phyloP scores from a whole-genome alignment of 2,113 vertebrate species.

The Ondatra zibethicus region DNA sequence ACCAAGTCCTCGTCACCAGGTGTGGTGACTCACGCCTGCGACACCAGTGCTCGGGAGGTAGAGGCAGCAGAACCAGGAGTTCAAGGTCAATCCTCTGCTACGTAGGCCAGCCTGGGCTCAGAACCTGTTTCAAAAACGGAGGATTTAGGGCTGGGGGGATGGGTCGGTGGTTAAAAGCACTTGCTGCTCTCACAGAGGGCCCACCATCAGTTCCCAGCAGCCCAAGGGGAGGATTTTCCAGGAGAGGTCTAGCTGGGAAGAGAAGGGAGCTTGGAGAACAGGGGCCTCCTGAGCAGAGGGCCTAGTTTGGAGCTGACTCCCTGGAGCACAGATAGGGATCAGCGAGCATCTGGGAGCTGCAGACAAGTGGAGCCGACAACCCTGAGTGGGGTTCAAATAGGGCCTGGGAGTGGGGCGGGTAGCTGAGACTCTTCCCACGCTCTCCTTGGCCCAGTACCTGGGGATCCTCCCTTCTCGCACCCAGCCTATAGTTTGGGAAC shows the following conservation, averaged over 20 bases:
- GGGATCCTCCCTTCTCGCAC: conserved; percentile 3
- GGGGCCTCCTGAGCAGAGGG: neutral
- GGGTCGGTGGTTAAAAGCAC: neutral
- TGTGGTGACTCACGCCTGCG: neutral
- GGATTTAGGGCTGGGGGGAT: neutral
- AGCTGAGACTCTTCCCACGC: neutral
- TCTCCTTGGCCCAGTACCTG: neutral
- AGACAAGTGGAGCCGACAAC: neutral
- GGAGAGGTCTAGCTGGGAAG: neutral
- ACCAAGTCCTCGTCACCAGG: neutral
- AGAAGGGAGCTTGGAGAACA: no score
- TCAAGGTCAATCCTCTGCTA: neutral
- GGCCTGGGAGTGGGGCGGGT: no score
- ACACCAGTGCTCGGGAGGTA: neutral
- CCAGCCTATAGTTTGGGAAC: neutral
- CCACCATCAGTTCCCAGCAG: neutral
- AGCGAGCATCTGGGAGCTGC: neutral
- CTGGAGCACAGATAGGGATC: neutral
- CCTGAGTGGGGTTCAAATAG: neutral
- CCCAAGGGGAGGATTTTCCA: neutral
- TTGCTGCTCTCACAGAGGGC: neutral
- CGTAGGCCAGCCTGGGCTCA: neutral
- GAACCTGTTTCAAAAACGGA: neutral
- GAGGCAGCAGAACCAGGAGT: neutral
- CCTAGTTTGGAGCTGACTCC: neutral